These are phyloP conservation scores for Suncus etruscus DNA, from an alignment of 2,113 vertebrate genomes.

Conservation along the genomic window DNA sequence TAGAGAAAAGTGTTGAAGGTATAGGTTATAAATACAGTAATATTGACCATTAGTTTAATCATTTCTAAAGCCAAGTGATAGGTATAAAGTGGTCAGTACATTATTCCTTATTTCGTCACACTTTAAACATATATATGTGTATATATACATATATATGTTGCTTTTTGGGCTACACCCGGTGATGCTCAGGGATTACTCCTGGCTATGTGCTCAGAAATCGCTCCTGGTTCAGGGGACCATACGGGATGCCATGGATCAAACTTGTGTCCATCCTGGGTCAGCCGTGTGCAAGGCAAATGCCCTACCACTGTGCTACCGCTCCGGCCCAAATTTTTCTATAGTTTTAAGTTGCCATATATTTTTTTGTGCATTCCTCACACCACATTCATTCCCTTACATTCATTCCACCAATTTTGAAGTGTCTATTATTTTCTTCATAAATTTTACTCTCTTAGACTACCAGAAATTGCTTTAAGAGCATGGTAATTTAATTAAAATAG, in stretches of 20 bases:
- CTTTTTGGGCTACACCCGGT: too few relatives aligned
- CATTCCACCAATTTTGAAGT: conserved; percentile 51
- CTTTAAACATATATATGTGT: too few relatives aligned
- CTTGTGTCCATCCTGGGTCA: too few relatives aligned
- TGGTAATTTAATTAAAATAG: conserved; percentile 46
- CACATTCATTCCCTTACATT: neutral
- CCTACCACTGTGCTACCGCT: too few relatives aligned
- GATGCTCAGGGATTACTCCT: too few relatives aligned
- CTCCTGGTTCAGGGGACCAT: too few relatives aligned
- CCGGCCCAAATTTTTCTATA: too few relatives aligned
- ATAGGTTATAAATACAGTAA: conserved; percentile 15
- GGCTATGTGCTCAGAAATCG: too few relatives aligned
- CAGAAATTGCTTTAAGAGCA: conserved; percentile 55
- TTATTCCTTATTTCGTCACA: too few relatives aligned
- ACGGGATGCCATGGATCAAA: too few relatives aligned
- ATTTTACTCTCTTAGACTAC: neutral
- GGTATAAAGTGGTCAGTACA: neutral
- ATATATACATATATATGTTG: too few relatives aligned
- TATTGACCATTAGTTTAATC: conserved; percentile 12
- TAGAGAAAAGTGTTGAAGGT: neutral
- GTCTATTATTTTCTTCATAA: conserved; percentile 19
- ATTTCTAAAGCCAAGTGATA: conserved; percentile 30
- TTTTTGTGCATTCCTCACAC: conserved; percentile 6
- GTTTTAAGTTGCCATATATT: neutral
- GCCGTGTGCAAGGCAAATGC: too few relatives aligned